A percentile compares a stretch with the other conserved stretches of the same genome.
phyloP scores from a whole-genome alignment of 2,113 vertebrate genomes.

The Albula goreensis region DNA sequence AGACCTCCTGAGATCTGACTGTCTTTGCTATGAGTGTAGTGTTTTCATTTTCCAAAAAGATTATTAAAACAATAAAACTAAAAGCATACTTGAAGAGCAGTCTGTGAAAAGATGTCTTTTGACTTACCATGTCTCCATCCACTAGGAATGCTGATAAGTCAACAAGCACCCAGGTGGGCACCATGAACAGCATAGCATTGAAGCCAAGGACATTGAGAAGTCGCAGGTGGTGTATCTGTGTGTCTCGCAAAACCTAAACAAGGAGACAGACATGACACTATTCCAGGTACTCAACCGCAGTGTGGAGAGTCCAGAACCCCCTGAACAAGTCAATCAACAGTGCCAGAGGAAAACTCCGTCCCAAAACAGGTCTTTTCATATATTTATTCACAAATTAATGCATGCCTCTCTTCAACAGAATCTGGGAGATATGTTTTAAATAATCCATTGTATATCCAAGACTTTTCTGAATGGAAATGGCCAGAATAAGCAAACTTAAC shows the following conservation, averaged over 20 bases:
- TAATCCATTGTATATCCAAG: neutral
- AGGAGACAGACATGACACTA: neutral
- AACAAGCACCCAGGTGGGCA: slow-evolving; percentile 93
- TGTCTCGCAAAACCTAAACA: slow-evolving; percentile 88
- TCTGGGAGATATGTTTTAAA: neutral
- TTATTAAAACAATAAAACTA: no score
- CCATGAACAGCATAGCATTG: slow-evolving; percentile 93
- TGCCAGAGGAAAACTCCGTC: no score
- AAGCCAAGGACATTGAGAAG: slow-evolving; percentile 92
- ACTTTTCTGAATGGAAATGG: neutral
- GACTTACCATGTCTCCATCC: slow-evolving; percentile 87
- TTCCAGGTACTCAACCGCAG: neutral
- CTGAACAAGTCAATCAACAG: neutral
- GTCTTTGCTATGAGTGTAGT: no score
- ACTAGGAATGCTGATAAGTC: slow-evolving; percentile 92
- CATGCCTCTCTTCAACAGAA: neutral
- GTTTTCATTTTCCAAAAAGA: no score
- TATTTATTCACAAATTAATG: no score
- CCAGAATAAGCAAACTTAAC: neutral
- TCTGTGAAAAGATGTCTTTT: neutral
- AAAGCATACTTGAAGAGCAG: no score
- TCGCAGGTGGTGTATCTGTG: slow-evolving; percentile 86
- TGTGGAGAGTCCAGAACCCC: neutral
- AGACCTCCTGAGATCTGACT: no score
- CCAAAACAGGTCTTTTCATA: neutral